A percentile compares a stretch with the other conserved stretches of the same genome.
Evolutionary conservation across 2,113 vertebrate species (phyloP).

Genomic region (Steatornis caripensis): DNA sequence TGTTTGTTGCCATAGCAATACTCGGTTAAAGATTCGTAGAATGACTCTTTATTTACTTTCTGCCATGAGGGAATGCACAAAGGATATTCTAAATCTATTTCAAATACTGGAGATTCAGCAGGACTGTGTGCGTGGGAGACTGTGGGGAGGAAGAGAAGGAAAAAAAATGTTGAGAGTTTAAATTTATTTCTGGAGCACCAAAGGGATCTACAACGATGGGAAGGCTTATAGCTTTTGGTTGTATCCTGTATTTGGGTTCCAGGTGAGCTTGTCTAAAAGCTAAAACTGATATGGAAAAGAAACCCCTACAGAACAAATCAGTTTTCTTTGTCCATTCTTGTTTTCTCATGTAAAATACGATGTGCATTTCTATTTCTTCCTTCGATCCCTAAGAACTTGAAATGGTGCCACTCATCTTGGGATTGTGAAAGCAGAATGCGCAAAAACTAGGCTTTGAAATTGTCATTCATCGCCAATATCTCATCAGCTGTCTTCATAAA

Average conservation of each 20-base stretch:
- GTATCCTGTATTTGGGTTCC: neutral
- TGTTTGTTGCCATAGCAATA: conserved; percentile 63
- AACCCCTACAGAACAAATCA: neutral
- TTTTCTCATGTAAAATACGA: neutral
- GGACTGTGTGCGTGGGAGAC: neutral
- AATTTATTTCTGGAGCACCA: neutral
- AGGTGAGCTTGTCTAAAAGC: neutral
- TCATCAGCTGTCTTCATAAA: neutral
- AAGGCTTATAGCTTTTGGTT: neutral
- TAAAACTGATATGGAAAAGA: neutral
- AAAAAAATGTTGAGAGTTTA: neutral
- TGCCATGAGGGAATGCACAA: neutral
- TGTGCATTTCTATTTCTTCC: neutral
- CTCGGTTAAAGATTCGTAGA: conserved; percentile 5
- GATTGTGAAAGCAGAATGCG: neutral
- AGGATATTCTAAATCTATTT: neutral
- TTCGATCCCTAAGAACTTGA: neutral
- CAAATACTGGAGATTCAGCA: neutral
- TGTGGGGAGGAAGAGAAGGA: neutral
- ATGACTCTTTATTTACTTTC: conserved; percentile 2
- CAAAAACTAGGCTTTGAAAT: neutral
- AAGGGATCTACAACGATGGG: neutral
- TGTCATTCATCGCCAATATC: neutral
- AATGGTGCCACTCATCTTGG: neutral
- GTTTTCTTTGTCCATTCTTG: neutral